Conservation (phyloP, 2,113 vertebrate species). For the Vicugna pacos region DNA sequence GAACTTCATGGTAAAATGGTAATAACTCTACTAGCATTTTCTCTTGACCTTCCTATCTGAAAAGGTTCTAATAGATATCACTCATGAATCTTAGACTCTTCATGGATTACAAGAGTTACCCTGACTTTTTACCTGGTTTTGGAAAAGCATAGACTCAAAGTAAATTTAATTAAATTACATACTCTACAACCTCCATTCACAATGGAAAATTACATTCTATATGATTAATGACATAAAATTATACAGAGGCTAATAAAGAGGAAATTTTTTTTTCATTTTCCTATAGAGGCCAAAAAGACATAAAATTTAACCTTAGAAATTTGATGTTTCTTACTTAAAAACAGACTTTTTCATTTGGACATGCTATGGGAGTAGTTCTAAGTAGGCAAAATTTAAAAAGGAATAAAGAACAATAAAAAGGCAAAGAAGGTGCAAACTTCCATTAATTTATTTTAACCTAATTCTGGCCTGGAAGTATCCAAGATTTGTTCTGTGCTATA, state of each 20-base stretch:
- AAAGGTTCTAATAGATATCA: conserved; percentile 57
- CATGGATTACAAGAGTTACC: conserved; percentile 54
- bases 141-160: conserved; percentile 59
- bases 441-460: conserved; percentile 14
- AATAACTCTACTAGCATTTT: conserved; percentile 77
- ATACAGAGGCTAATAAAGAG: conserved; percentile 67
- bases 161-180: conserved; percentile 66
- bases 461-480: not conserved
- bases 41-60: conserved; percentile 72
- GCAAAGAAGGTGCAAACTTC: not conserved
- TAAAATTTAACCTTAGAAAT: conserved; percentile 71
- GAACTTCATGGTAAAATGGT: conserved; percentile 66
- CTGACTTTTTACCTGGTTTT: conserved; percentile 63
- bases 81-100: not conserved
- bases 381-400: conserved; percentile 25
- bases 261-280: not conserved
- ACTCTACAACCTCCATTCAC: conserved; percentile 10
- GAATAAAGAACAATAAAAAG: conserved; percentile 27
- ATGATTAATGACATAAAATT: conserved; percentile 67
- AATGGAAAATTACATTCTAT: conserved; percentile 59
- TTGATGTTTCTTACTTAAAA: conserved; percentile 59
- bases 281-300: not conserved
- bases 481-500: not conserved
- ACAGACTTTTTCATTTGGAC: not conserved
- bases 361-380: not conserved